Base-by-base conservation (phyloP, 2,888 invertebrate genomes). In the Hartigia nigra region DNA sequence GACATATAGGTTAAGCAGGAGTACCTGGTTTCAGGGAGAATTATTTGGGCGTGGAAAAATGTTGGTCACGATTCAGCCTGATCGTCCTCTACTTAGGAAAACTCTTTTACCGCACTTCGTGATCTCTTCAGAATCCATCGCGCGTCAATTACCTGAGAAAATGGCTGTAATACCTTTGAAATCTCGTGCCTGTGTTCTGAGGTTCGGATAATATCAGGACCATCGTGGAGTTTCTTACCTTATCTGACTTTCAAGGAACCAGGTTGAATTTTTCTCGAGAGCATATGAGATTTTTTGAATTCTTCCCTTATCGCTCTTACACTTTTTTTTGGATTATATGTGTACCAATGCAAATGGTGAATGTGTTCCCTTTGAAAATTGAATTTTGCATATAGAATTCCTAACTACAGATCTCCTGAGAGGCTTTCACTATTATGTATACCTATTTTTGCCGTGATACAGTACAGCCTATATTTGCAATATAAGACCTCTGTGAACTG, bases 81-180 rank as follows among this genome's bases (percentile, higher is more conserved):
- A 72, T 72, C 31, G 72, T 72, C 72, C 14, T 12, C 72, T 12
- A 72, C 72, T 72, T 72, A 72, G 72, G 32, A 72, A 32, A 31
- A 31, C 72, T 34, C 31, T 32, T 31, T 31, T 23, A 72, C 55
- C 55, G 32, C 5, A 72, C 14, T 72, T 72, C 72, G 72, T 72
- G 72, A 32, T 72, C 72, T 72, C 72, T 31, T 34, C 12, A 55
- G 23, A 23, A 55, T 23, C 23, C 55, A 55, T 55, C 23, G 23
- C 55, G 55, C 55, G 55, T 55, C 55, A 55, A 55, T 55, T 55
- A 55, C 23, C 55, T 23, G 23, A 55, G 55, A 55, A 55, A 55
- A 55, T 55, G 55, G 55, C 55, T 55, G 9, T 55, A 55, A 55
- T 55, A 55, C 23, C 23, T 14, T 23, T 55, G 55, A 14, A 55